A percentile compares a stretch with the other conserved stretches of the same genome.
Evolutionary conservation across 2,113 vertebrate genomes (phyloP).

Genomic region (Diadophis punctatus): DNA sequence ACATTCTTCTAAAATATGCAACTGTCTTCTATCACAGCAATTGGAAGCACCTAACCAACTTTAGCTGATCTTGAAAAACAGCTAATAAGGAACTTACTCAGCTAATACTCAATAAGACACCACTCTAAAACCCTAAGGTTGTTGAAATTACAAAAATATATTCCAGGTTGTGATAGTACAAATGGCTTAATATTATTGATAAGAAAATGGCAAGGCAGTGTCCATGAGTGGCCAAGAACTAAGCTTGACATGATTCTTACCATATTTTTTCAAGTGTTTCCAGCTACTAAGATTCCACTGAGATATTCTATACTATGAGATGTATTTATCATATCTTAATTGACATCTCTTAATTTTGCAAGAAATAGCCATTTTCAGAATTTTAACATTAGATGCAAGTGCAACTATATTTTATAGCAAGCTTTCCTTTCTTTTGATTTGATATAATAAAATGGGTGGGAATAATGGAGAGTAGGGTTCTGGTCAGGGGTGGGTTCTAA

Average conservation of each 20-base stretch:
- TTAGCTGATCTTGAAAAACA: not conserved
- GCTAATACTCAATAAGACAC: not conserved
- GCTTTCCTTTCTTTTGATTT: not conserved
- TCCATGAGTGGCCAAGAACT: not conserved
- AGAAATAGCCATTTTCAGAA: not conserved
- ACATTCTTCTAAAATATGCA: accelerated
- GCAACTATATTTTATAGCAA: not conserved
- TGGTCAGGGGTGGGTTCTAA: not conserved
- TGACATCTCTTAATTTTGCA: not conserved
- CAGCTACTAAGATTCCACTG: not conserved
- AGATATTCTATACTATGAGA: not conserved
- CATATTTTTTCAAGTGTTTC: not conserved
- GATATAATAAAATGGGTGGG: not conserved
- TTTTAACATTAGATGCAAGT: not conserved
- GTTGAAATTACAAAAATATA: not conserved
- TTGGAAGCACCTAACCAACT: not conserved
- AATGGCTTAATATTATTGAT: not conserved
- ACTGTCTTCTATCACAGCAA: not conserved
- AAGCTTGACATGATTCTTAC: not conserved
- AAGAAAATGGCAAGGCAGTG: not conserved
- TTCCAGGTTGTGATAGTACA: not conserved
- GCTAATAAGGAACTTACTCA: not conserved
- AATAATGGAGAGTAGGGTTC: not conserved
- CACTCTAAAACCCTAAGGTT: not conserved
- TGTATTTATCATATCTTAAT: not conserved